Evolutionary conservation across 2,888 invertebrate genomes (phyloP), one percentile per base, ranked within the genome.

Genomic region (Hypomecis atomaria): DNA sequence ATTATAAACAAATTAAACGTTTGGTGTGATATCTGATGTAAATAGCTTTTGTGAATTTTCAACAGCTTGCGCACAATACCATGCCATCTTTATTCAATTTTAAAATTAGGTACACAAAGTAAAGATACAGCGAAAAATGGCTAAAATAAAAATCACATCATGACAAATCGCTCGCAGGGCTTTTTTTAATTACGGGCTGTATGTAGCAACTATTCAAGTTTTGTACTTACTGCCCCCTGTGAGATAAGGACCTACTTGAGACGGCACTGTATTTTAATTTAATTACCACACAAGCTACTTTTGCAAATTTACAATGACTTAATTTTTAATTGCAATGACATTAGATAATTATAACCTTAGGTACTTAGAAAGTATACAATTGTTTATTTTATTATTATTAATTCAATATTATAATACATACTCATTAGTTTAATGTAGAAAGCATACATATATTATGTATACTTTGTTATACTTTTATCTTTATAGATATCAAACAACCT

Each of bases 1-100:
- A 56, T 50, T 23, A 23, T 34, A 7, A 11, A 40, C 38, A 55
- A 59, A 57, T n/a, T 37, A 38, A 48, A 58, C 40, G 45, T 50
- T 61, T 55, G 45, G 42, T 56, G 60, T 64, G 36, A 62, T 66
- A n/a, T 38, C 23, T 23, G 11, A 6, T 56, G 64, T 69, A 62
- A 55, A 67, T 70, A 69, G 69, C 61, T 72, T 66, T 62, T 55
- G 60, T 65, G 56, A 55, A 49, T 43, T 64, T 59, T 65, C 50
- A 23, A 55, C 42, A 53, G 69, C 70, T 70, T 65, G 61, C 72
- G 70, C 72, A 72, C 72, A 72, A 72, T 61, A 56, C 50, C 48
- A 63, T 62, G 23, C 47, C 65, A 40, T 48, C 23, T 52, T 60
- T 56, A 43, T 54, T 34, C n/a, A 34, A 66, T 66, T 64, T 69